These are phyloP conservation scores for Rotaria socialis DNA, from an alignment of 2,888 invertebrate species.

Conservation along the genomic window DNA sequence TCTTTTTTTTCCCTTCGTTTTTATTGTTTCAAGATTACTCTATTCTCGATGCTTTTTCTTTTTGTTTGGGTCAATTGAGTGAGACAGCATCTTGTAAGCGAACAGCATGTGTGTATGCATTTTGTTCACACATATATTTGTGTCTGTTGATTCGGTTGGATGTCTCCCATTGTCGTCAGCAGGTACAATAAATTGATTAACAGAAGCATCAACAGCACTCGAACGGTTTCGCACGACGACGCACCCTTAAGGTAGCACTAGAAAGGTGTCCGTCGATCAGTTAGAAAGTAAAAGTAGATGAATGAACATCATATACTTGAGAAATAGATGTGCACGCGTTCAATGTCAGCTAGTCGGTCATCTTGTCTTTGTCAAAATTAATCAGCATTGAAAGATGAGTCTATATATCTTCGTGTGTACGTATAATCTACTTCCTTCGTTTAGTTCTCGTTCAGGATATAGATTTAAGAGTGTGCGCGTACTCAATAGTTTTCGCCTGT, in stretches of 20 bases:
- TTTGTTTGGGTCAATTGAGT: neutral
- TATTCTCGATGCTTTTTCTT: neutral
- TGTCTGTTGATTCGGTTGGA: neutral
- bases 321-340: neutral
- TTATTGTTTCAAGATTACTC: slow-evolving; percentile 17
- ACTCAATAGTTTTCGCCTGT: neutral
- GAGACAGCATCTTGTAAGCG: neutral
- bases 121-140: neutral
- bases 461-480: neutral
- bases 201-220: neutral
- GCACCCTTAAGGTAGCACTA: neutral
- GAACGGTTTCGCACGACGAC: neutral
- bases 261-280: neutral
- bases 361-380: neutral
- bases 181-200: slow-evolving; percentile 11
- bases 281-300: neutral
- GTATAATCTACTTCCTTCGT: neutral
- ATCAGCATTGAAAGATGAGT: slow-evolving; percentile 4
- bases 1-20: neutral
- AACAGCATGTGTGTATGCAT: neutral
- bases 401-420: neutral
- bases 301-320: slow-evolving; percentile 9
- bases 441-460: neutral
- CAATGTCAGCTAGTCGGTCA: neutral
- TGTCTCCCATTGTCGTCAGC: neutral